A percentile compares a stretch with the other conserved stretches of the same genome.
These are phyloP conservation scores for Shinisaurus crocodilurus DNA, from an alignment of 2,113 vertebrate genomes.

Conservation along the genomic window DNA sequence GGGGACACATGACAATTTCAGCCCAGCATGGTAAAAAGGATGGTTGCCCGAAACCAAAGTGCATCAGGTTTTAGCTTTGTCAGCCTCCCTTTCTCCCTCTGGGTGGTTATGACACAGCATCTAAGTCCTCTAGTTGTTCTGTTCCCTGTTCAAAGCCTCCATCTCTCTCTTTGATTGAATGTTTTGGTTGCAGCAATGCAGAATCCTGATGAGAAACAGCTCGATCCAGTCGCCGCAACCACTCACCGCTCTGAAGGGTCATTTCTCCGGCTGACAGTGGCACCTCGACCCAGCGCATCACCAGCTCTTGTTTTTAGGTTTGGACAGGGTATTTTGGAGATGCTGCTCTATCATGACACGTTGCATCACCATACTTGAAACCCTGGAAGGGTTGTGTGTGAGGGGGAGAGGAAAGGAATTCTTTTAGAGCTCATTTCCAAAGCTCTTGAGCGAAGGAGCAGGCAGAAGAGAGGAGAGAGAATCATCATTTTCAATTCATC, in stretches of 20 bases:
- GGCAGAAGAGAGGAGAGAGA: background rate
- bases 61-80: background rate
- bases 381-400: background rate
- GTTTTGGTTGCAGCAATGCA: accelerated
- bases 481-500: background rate
- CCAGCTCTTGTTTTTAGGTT: accelerated
- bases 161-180: conserved; percentile 4
- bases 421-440: background rate
- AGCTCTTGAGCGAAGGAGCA: background rate
- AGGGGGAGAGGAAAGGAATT: background rate
- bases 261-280: background rate
- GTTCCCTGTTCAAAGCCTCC: background rate
- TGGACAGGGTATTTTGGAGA: background rate
- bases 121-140: background rate
- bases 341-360: no score
- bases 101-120: background rate
- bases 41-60: background rate
- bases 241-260: background rate
- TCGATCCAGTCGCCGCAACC: background rate
- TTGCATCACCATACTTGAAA: background rate
- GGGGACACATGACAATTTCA: background rate
- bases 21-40: background rate
- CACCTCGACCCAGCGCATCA: accelerated
- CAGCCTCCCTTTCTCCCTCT: background rate
- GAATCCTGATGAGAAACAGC: background rate